phyloP scores from a whole-genome alignment of 2,888 invertebrate genomes.

The Agrochola circellaris region DNA sequence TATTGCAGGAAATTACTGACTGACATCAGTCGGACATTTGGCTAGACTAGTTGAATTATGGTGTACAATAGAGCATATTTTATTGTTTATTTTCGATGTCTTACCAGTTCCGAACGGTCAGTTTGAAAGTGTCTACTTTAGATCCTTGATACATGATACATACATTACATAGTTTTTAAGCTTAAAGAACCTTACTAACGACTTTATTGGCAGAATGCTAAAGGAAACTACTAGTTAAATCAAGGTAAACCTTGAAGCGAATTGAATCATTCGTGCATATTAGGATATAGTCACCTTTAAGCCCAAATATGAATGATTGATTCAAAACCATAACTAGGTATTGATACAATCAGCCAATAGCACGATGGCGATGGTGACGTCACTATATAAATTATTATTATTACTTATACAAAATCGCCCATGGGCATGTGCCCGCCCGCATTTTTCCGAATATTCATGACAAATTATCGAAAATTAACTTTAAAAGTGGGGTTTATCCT shows the following conservation, averaged over 20 bases:
- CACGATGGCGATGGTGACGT: neutral
- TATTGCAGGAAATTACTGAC: neutral
- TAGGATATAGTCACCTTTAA: slow-evolving; percentile 2
- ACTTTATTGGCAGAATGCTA: neutral
- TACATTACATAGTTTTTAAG: neutral
- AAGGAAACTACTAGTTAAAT: slow-evolving; percentile 11
- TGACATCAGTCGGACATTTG: neutral
- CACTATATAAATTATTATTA: neutral
- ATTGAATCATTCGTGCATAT: slow-evolving; percentile 26
- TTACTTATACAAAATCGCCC: too few relatives aligned
- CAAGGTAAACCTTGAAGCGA: slow-evolving; percentile 44
- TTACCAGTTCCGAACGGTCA: neutral
- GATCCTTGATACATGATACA: neutral
- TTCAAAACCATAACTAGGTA: slow-evolving; percentile 10
- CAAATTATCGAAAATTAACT: too few relatives aligned
- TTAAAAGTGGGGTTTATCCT: too few relatives aligned
- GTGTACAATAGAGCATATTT: neutral
- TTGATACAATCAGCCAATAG: neutral
- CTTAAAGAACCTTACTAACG: neutral
- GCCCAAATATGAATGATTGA: neutral
- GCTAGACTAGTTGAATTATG: neutral
- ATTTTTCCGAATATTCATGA: too few relatives aligned
- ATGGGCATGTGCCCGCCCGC: too few relatives aligned
- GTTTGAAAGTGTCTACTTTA: neutral
- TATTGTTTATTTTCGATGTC: neutral